phyloP scores from a whole-genome alignment of 2,888 invertebrate genomes.

The Acronicta psi region DNA sequence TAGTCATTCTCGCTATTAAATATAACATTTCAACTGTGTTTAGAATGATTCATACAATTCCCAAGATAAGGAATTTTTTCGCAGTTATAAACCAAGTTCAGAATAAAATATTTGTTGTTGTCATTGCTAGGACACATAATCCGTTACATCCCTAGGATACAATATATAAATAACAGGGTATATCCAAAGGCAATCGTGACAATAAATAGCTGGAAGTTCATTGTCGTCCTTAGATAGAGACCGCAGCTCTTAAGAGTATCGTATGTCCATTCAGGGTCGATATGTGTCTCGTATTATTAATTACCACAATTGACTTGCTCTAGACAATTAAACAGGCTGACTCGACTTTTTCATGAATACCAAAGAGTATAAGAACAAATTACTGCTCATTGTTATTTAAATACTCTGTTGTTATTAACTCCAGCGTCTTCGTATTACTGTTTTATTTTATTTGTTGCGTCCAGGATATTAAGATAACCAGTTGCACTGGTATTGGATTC shows the following conservation, averaged over 20 bases:
- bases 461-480: conserved; percentile 8
- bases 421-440: background rate
- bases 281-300: conserved; percentile 57
- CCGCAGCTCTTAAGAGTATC: conserved; percentile 58
- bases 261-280: conserved; percentile 61
- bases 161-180: conserved; percentile 2
- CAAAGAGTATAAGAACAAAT: conserved; percentile 14
- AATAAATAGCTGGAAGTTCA: conserved; percentile 36
- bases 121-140: background rate
- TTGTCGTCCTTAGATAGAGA: conserved; percentile 46
- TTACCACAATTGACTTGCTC: conserved; percentile 61
- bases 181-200: conserved; percentile 12
- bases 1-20: no score
- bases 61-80: no score
- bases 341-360: conserved; percentile 38
- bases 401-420: background rate
- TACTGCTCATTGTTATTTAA: conserved; percentile 10
- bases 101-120: background rate
- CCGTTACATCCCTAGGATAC: no score
- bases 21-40: no score
- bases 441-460: conserved; percentile 12
- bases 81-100: no score
- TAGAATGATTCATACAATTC: no score
- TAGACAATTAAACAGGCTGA: conserved; percentile 51
- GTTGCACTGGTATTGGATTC: background rate